Evolutionary conservation across 1,140 invertebrate species (phyloP), one percentile per base, ranked within the genome.

Genomic region (Acromyrmex heyeri): DNA sequence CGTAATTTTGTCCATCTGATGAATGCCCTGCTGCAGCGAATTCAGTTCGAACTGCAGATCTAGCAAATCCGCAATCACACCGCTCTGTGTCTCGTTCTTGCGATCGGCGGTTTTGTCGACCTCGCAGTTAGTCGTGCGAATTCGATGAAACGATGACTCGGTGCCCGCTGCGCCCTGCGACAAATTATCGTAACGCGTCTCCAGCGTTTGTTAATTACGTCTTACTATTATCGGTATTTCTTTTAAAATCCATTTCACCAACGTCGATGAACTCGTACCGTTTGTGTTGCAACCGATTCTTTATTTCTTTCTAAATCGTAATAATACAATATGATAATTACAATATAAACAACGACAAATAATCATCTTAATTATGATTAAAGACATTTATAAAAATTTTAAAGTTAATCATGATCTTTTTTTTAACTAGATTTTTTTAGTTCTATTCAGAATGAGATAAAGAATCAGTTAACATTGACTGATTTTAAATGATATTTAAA

Each of bases 21-120:
- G 97, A 81, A 99, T 97, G 7, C 98, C 98, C 90, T 98, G 97
- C 94, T 99, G 97, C 88, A 99, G 96, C 72, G 97, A 98, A 89
- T 97, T 98, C 76, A 99, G 95, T 95, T 99, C 98, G 93, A 98
- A 97, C 94, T 99, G 98, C 85, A 99, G 95, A 95, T 99, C 98
- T 24, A 99, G 97, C 85, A 99, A 95, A 95, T 99, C 98, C 0
- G 98, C 98, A 85, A 97, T 96, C n/a, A 95, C 95, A 34, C 94
- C 94, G 70, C 91, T 94, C 81, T 94, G 94, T 16, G 91, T 88
- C 69, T 95, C 94, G 77, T 93, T 92, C 88, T 95, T 94, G 91
- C 93, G 93, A 30, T 93, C 93, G 72, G 76, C 62, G 61, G 92
- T 81, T 87, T 93, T 95, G 34, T 94, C 94, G 30, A 86, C 81